Evolutionary conservation across 2,888 invertebrate species (phyloP).

Genomic region (Atherix ibis): DNA sequence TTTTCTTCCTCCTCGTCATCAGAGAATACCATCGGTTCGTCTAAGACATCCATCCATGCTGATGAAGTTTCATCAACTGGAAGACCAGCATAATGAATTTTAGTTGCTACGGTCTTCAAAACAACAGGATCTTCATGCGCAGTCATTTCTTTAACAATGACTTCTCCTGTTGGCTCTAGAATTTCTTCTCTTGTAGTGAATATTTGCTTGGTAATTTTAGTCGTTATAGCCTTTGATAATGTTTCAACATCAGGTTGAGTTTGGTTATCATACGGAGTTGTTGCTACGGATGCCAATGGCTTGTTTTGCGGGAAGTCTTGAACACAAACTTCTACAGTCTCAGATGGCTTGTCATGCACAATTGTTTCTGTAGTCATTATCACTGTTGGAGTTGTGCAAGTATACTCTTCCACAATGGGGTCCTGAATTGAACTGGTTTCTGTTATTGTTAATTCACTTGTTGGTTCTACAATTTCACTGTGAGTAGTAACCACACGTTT

Average conservation of each 20-base stretch:
- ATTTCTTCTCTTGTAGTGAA: not conserved
- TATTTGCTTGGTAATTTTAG: not conserved
- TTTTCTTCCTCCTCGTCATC: constrained; percentile 19
- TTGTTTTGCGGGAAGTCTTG: not conserved
- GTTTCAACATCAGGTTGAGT: not conserved
- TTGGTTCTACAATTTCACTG: too few species aligned
- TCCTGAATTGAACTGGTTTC: too few species aligned
- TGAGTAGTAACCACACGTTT: too few species aligned
- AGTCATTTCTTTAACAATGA: not conserved
- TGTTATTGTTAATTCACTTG: too few species aligned
- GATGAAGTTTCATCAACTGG: constrained; percentile 21
- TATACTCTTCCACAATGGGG: too few species aligned
- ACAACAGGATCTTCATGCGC: too few species aligned
- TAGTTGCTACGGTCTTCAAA: too few species aligned
- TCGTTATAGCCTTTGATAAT: rapidly evolving
- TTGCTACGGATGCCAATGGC: not conserved
- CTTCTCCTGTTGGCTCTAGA: not conserved
- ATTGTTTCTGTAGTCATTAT: too few species aligned
- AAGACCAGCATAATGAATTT: too few species aligned
- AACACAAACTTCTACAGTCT: not conserved
- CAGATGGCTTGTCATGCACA: too few species aligned
- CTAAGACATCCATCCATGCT: constrained; percentile 18
- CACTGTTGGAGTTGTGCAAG: too few species aligned
- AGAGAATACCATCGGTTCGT: constrained; percentile 25
- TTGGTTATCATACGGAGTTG: too few species aligned